Evolutionary conservation across 1,140 invertebrate species (phyloP), one percentile per base, ranked within the genome.

Genomic region (Ctenoplectra terminalis): DNA sequence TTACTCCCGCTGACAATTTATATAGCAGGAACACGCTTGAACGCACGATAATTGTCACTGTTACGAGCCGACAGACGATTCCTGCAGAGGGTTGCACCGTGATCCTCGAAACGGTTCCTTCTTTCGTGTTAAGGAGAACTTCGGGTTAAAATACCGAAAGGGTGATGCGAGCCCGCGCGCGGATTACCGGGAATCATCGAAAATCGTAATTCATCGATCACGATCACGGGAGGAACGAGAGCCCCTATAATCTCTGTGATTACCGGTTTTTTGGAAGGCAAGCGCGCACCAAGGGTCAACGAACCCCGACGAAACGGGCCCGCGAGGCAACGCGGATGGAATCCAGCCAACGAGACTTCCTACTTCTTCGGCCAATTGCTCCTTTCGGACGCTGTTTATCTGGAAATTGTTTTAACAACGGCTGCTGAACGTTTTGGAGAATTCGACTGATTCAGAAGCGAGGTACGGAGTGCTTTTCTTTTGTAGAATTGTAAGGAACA

Each of bases 1-100:
- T 87, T 84, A 87, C 61, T 75, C 52, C 43, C 37, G 76, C 82
- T 87, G 81, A 87, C 82, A 84, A 87, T 87, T 87, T 87, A 87
- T 87, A 69, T 52, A 67, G 64, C 23, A 50, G 66, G 40, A 54
- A 63, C 60, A 48, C 50, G 66, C 50, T 26, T 6, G 76, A 26
- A 46, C 60, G 54, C 72, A 26, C 26, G 73, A 40, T 86, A 86
- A 86, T 86, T 79, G 72, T 61, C 84, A 50, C 69, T 74, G 54
- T 46, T 72, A 37, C 31, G 1, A 26, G 43, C 31, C 46, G 60
- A 75, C 56, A 50, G 23, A 48, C 37, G 23, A 50, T 75, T 70
- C 61, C 17, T 0, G 4, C 2, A 43, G 23, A 11, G 37, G 34
- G 34, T 64, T 40, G 26, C 34, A 77, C 20, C 63, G 61, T 48